A percentile compares a stretch with the other conserved stretches of the same genome.
Evolutionary conservation across 2,888 invertebrate species (phyloP).

Genomic region (Torymus tubicola): DNA sequence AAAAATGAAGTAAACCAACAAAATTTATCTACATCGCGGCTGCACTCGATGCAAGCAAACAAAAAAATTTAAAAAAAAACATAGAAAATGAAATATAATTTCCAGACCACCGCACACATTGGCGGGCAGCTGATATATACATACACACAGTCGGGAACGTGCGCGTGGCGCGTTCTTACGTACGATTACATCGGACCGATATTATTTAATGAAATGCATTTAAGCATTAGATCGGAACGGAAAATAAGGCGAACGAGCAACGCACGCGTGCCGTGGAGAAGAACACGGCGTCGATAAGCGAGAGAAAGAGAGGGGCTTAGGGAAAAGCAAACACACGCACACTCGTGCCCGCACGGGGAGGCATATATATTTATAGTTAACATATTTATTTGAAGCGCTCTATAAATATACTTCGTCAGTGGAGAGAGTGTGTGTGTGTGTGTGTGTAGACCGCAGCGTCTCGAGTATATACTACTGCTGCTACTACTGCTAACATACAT

Average conservation of each 20-base stretch:
- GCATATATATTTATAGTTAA: no score
- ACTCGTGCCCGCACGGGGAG: background rate
- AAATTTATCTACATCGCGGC: no score
- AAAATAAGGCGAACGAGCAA: conserved; percentile 21
- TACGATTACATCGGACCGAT: conserved; percentile 30
- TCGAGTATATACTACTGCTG: no score
- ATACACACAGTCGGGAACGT: no score
- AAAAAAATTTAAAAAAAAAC: no score
- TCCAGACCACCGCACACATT: no score
- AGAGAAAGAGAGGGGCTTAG: conserved; percentile 14
- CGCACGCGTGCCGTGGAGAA: background rate
- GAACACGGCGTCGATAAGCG: conserved; percentile 34
- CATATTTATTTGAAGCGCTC: background rate
- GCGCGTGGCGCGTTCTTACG: background rate
- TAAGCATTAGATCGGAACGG: conserved; percentile 42
- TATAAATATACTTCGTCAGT: background rate
- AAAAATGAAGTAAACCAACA: no score
- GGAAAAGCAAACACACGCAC: conserved; percentile 40
- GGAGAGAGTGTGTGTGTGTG: background rate
- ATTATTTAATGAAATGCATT: conserved; percentile 50
- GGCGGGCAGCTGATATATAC: no score
- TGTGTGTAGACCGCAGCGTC: no score
- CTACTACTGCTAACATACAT: no score
- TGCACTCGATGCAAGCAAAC: no score
- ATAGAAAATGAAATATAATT: no score